Percentiles rank a stretch among this genome's conserved stretches.
phyloP scores from a whole-genome alignment of 2,113 vertebrate genomes.

The Oncorhynchus masou region DNA sequence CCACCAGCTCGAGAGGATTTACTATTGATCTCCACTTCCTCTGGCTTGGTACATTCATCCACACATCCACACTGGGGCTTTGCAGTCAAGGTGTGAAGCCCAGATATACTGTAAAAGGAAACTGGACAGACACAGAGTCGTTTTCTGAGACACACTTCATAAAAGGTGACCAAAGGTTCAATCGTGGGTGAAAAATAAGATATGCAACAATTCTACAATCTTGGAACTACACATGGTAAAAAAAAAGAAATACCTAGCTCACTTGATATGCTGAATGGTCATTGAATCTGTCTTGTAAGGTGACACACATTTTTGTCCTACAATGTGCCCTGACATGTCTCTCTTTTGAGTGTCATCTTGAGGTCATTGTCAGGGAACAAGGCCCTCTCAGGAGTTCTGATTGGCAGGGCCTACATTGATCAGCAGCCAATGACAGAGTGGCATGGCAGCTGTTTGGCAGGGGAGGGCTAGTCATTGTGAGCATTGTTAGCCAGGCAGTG shows the following conservation, averaged over 20 bases:
- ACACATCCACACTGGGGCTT: conserved; percentile 2
- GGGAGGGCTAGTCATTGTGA: conserved; percentile 83
- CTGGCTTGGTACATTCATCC: conserved; percentile 51
- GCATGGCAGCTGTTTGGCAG: conserved; percentile 83
- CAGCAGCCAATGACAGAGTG: conserved; percentile 68
- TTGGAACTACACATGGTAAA: too few relatives aligned
- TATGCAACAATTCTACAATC: too few relatives aligned
- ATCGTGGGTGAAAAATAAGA: too few relatives aligned
- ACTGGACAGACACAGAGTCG: not conserved
- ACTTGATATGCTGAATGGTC: conserved; percentile 31
- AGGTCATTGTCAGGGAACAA: conserved; percentile 61
- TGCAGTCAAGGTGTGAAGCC: not conserved
- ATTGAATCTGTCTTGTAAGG: conserved; percentile 64
- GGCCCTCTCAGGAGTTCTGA: conserved; percentile 60
- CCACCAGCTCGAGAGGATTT: conserved; percentile 60
- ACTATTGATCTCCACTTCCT: conserved; percentile 65
- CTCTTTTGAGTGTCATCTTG: conserved; percentile 69
- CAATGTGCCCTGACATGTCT: conserved; percentile 65
- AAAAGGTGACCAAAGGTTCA: not conserved
- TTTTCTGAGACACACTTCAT: not conserved
- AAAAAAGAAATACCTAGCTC: too few relatives aligned
- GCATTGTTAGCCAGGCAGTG: conserved; percentile 77
- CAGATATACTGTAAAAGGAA: not conserved
- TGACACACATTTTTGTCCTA: conserved; percentile 41
- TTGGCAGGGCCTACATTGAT: conserved; percentile 75